Conservation (phyloP, 2,888 invertebrate genomes). For the Acleris literana region DNA sequence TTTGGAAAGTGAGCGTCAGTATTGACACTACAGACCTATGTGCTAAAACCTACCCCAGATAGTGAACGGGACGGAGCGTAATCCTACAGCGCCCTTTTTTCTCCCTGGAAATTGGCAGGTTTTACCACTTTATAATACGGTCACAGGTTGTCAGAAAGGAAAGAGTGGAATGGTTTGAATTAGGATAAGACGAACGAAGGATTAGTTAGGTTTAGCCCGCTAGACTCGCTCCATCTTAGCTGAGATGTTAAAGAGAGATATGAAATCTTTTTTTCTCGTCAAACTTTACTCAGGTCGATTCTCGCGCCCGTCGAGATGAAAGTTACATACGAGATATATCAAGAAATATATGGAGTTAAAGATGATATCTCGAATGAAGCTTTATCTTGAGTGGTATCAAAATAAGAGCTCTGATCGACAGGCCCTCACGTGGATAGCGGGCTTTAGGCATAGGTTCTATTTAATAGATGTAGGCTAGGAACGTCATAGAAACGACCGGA, state of each 20-base stretch:
- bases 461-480: slow-evolving; percentile 58
- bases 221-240: neutral
- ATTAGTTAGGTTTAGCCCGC: slow-evolving; percentile 21
- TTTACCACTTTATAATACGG: too few relatives aligned
- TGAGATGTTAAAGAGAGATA: neutral
- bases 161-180: slow-evolving; percentile 10
- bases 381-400: too few relatives aligned
- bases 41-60: too few relatives aligned
- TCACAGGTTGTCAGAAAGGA: slow-evolving; percentile 3
- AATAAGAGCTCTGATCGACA: neutral
- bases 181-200: slow-evolving; percentile 8
- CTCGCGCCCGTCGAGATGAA: too few relatives aligned
- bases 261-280: neutral
- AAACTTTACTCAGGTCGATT: neutral
- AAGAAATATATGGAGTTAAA: too few relatives aligned
- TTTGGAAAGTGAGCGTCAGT: too few relatives aligned
- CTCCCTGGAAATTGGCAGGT: too few relatives aligned
- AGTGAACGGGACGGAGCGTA: too few relatives aligned
- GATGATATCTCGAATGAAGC: too few relatives aligned
- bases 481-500: slow-evolving; percentile 76
- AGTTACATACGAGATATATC: too few relatives aligned
- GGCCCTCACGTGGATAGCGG: neutral
- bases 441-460: slow-evolving; percentile 31
- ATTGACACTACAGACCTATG: too few relatives aligned
- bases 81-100: too few relatives aligned